phyloP scores from a whole-genome alignment of 1,140 invertebrate species.

The Drosophila ficusphila region DNA sequence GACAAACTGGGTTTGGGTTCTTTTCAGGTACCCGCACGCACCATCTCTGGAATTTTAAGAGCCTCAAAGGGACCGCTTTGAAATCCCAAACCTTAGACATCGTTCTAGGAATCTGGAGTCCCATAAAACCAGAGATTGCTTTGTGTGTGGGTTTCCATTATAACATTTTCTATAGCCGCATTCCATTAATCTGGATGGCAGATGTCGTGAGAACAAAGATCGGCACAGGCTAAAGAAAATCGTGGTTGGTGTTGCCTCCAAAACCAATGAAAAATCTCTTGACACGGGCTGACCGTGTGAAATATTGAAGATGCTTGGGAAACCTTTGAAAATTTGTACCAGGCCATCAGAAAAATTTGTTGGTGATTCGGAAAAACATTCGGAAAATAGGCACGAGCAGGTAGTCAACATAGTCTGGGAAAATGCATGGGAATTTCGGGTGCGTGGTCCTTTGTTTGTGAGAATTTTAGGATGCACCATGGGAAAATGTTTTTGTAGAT shows the following conservation, averaged over 20 bases:
- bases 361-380: neutral
- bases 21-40: conserved; percentile 29
- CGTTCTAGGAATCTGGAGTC: conserved; percentile 23
- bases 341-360: neutral
- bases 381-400: conserved; percentile 27
- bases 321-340: conserved; percentile 8
- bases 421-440: conserved; percentile 15
- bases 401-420: conserved; percentile 14
- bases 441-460: conserved; percentile 13
- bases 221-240: conserved; percentile 23
- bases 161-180: conserved; percentile 4
- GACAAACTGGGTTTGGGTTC: neutral
- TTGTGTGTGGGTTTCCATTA: conserved; percentile 19
- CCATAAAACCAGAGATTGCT: conserved; percentile 14
- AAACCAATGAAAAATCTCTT: neutral
- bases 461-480: neutral
- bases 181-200: conserved; percentile 32
- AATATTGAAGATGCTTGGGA: conserved; percentile 36
- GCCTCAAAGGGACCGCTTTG: conserved; percentile 24
- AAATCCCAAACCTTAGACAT: neutral
- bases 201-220: conserved; percentile 40
- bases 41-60: conserved; percentile 14
- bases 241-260: neutral
- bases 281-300: conserved; percentile 43
- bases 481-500: neutral